These are phyloP conservation scores for Empidonax traillii DNA, from an alignment of 2,113 vertebrate genomes.

Conservation along the genomic window DNA sequence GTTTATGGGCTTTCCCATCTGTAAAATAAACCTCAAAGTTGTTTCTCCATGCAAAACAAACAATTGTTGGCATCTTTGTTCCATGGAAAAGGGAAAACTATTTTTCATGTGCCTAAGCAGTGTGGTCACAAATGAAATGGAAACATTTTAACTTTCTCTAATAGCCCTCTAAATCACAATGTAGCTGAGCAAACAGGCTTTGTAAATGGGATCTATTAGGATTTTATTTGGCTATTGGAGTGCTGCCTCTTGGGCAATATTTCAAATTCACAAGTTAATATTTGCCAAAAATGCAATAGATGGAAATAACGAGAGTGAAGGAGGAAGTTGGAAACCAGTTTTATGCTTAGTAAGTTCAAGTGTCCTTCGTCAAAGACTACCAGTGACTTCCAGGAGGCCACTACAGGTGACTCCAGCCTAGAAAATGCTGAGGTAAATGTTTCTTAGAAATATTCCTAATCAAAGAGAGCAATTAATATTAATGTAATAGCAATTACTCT, in stretches of 20 bases:
- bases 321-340: neutral
- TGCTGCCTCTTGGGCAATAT: constrained; percentile 62
- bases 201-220: constrained; percentile 52
- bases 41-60: neutral
- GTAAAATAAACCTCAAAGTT: neutral
- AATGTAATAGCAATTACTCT: constrained; percentile 65
- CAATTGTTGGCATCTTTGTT: neutral
- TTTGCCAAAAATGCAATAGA: constrained; percentile 45
- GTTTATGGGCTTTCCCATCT: neutral
- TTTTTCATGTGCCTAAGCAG: constrained; percentile 11
- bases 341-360: neutral
- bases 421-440: constrained; percentile 72
- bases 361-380: constrained; percentile 43
- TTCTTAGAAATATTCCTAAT: constrained; percentile 51
- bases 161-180: constrained; percentile 21
- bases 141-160: constrained; percentile 29
- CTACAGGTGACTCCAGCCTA: constrained; percentile 29
- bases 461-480: constrained; percentile 59
- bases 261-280: constrained; percentile 68
- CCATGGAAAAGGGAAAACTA: neutral
- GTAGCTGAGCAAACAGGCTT: constrained; percentile 45
- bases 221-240: constrained; percentile 69
- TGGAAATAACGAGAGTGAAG: neutral
- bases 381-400: constrained; percentile 32
- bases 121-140: constrained; percentile 38